Conservation (phyloP, 2,797 vertebrate species). For the Calcarius lapponicus region DNA sequence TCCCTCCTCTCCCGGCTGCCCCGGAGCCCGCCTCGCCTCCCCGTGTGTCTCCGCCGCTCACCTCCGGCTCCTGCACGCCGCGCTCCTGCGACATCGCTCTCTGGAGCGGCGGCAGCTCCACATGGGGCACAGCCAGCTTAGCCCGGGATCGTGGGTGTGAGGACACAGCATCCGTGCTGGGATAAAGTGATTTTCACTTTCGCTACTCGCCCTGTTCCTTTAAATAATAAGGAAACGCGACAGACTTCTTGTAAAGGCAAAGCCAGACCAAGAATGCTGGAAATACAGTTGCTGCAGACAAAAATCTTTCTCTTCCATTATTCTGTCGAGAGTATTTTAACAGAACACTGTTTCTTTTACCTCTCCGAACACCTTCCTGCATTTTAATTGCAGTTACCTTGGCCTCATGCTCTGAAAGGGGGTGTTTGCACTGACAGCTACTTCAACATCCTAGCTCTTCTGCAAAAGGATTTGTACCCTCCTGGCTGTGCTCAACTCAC, state of each 20-base stretch:
- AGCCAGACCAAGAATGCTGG: neutral
- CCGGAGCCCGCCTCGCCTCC: neutral
- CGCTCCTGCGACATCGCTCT: neutral
- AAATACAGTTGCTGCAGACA: neutral
- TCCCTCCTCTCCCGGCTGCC: neutral
- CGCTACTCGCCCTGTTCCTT: conserved; percentile 40
- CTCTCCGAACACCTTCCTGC: neutral
- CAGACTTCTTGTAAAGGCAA: conserved; percentile 37
- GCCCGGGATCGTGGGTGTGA: neutral
- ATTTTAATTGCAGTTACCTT: neutral
- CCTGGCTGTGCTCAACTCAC: neutral
- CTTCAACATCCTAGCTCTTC: neutral
- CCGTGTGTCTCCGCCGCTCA: neutral
- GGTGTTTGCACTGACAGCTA: neutral
- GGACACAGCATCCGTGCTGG: neutral
- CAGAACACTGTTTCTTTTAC: neutral
- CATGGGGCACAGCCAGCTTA: neutral
- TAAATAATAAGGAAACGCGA: conserved; percentile 61
- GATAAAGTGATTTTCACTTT: conserved; percentile 58
- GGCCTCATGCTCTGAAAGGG: neutral
- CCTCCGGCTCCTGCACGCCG: neutral
- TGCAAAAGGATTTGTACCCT: accelerated
- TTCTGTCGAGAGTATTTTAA: neutral
- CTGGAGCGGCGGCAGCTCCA: neutral
- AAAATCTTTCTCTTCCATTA: neutral